Base-by-base conservation (phyloP, 2,797 vertebrate genomes). In the Sebastes trivittatus region DNA sequence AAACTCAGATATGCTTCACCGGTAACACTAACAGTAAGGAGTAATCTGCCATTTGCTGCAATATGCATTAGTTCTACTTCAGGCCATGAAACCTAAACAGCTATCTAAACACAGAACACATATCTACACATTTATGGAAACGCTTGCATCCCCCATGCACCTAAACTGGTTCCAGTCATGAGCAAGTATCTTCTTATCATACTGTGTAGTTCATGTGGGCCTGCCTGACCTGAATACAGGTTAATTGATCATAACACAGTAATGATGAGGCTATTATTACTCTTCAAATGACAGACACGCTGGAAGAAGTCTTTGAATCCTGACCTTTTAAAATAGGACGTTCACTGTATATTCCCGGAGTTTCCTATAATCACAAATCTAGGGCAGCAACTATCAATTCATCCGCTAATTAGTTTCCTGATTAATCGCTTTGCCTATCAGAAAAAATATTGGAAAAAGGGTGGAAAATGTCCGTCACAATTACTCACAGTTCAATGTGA, bases 31-130 rank as follows among this genome's bases (percentile, higher is more conserved):
- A 63, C 62, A 61, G 23, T 38, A 55, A 54, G 18, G 30, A 34
- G 77, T 72, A 11, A 9, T 22, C 20, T 11, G 65, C 38, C 32
- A 74, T 80, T 73, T 73, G 1, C 49, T 73, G 64, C 42, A 78
- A 78, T 83, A 69, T 77, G 23, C 30, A 77, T 36, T 75, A n/a
- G 25, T 32, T 62, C 2, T 22, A 38, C 32, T 70, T 22, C 22
- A 42, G 23, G 18, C 63, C 34, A 77, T 71, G 55, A 25, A 64
- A 72, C 22, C 11, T 38, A 49, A 63, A 25, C 38, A 30, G 34
- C 66, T n/a, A 23, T n/a, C 13, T 2, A 30, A 22, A 22, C 5
- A 22, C 62, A 61, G 3, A 20, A 22, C n/a, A 36, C 8, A 22
- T 4, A 49, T 62, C 6, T 49, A 52, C 13, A n/a, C 46, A 38